Evolutionary conservation across 1,140 invertebrate genomes (phyloP), one percentile per base, ranked within the genome.

Genomic region (Sinella curviseta): DNA sequence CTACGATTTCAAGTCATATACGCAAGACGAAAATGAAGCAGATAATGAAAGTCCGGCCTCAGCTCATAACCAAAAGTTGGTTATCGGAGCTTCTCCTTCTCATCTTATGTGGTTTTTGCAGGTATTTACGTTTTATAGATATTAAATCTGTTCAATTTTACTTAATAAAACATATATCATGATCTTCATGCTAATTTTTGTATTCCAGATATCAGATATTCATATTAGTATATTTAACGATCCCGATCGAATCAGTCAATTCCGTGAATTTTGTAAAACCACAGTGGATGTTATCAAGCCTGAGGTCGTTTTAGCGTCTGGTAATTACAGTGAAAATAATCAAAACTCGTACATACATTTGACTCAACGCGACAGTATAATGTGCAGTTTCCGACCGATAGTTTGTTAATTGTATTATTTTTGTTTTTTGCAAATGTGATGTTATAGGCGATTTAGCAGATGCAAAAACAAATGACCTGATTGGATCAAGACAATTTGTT

Each of bases 151-250:
- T 36, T 74, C 24, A 39, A 34, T 75, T 24, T 57, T 36, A 57
- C 60, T 24, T 55, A 20, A 26, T 14, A 34, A 60, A 26, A 16
- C 60, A 30, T 35, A 60, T 4, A 24, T 60, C 8, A 26, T 60
- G 55, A 60, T 17, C 24, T 57, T 20, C 2, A 55, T 80, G 84
- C 81, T 75, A 84, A 83, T 84, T 79, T 78, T 87, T n/a, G n/a
- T n/a, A n/a, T n/a, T 90, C 80, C 85, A 95, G 93, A 92, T 95
- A 84, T 93, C 93, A 76, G 95, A 97, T 87, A 90, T 97, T 76
- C 95, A 97, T 86, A 91, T 97, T 77, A 97, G 95, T 86, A 91
- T 94, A 86, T 96, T 94, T 87, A 89, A 91, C 85, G 95, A 96
- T 86, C 88, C 88, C 54, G 88, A 88, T 31, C 90, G 95, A 86